phyloP scores from a whole-genome alignment of 2,888 invertebrate genomes.

The Papilio demoleus region DNA sequence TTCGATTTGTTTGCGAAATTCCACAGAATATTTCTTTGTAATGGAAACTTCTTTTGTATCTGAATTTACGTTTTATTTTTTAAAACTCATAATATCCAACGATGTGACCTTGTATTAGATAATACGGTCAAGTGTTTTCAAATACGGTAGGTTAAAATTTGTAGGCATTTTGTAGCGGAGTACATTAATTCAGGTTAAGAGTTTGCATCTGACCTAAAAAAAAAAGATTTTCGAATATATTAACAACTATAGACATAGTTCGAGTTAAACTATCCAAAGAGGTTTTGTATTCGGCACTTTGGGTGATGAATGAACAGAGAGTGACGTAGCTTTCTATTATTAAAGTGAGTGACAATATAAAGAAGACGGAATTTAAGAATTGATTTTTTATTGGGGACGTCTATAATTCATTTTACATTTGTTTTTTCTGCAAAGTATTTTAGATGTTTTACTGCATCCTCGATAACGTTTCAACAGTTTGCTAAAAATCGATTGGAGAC shows the following conservation, averaged over 20 bases:
- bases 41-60: background rate
- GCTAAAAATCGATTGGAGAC: no score
- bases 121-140: conserved; percentile 40
- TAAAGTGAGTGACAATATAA: background rate
- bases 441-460: background rate
- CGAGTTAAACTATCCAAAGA: background rate
- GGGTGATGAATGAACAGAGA: background rate
- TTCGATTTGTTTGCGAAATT: conserved; percentile 1
- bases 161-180: conserved; percentile 35
- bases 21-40: background rate
- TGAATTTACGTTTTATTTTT: conserved; percentile 12
- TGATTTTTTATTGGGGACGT: background rate
- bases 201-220: conserved; percentile 33
- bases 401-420: background rate
- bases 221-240: background rate
- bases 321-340: background rate
- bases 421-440: background rate
- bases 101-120: conserved; percentile 31
- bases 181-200: conserved; percentile 39
- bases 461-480: no score
- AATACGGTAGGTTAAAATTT: conserved; percentile 35
- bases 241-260: conserved; percentile 1
- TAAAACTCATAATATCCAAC: conserved; percentile 13
- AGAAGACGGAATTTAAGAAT: background rate
- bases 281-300: background rate